Conservation (phyloP, 2,797 vertebrate genomes). For the Rousettus madagascariensis region DNA sequence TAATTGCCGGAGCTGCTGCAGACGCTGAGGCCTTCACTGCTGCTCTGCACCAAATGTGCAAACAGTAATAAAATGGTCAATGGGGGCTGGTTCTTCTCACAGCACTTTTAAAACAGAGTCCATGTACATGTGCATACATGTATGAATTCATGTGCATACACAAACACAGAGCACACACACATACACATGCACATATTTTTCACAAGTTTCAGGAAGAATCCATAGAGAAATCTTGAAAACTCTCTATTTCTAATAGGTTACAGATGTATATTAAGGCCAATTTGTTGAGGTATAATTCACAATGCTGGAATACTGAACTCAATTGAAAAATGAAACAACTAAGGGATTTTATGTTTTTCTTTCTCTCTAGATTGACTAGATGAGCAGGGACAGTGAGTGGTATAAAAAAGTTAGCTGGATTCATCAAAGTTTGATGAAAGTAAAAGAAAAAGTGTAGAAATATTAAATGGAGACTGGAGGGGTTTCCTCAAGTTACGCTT, state of each 20-base stretch:
- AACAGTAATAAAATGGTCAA: constrained; percentile 66
- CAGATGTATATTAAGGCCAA: not conserved
- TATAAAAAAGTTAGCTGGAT: not conserved
- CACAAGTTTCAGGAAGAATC: not conserved
- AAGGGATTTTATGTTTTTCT: not conserved
- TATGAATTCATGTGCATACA: not conserved
- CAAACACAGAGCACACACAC: not conserved
- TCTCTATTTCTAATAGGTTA: not conserved
- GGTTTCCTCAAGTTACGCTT: not conserved
- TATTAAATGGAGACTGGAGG: not conserved
- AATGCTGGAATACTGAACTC: not conserved
- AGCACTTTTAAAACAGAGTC: not conserved
- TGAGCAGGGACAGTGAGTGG: not conserved
- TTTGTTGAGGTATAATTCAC: not conserved
- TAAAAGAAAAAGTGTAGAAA: not conserved
- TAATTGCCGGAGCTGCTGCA: constrained; percentile 76
- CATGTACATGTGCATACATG: not conserved
- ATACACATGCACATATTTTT: not conserved
- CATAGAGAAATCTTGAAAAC: not conserved
- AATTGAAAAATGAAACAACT: not conserved
- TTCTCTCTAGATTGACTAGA: not conserved
- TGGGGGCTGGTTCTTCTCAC: not conserved
- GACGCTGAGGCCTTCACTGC: constrained; percentile 46
- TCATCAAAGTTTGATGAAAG: constrained; percentile 36
- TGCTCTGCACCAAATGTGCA: constrained; percentile 61